These are phyloP conservation scores for Drepana arcuata DNA, from an alignment of 1,140 invertebrate genomes.

Conservation along the genomic window DNA sequence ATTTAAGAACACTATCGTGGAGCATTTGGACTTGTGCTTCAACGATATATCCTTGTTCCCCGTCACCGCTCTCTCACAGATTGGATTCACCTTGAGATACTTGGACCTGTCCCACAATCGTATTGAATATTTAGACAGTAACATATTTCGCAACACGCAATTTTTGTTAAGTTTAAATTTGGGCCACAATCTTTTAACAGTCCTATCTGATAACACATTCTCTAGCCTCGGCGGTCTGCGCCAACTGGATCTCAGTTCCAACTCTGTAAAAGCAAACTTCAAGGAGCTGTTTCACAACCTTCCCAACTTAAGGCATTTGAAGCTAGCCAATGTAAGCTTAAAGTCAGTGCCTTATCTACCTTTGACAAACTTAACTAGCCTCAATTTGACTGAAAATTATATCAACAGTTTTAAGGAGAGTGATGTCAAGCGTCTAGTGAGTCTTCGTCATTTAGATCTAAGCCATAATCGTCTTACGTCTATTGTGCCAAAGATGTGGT, in stretches of 20 bases:
- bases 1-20: constrained; percentile 84
- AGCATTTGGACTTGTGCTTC: constrained; percentile 84
- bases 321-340: constrained; percentile 82
- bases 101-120: constrained; percentile 86
- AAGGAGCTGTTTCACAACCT: constrained; percentile 92
- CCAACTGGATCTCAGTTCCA: constrained; percentile 84
- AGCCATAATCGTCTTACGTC: constrained; percentile 77
- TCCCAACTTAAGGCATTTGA: constrained; percentile 83
- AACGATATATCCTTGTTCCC: constrained; percentile 86
- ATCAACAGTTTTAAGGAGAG: constrained; percentile 76
- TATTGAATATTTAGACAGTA: constrained; percentile 89
- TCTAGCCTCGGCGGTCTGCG: constrained; percentile 84
- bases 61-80: constrained; percentile 78
- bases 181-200: constrained; percentile 85
- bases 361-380: constrained; percentile 78
- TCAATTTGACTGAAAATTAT: constrained; percentile 84
- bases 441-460: constrained; percentile 77
- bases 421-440: constrained; percentile 75
- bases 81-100: constrained; percentile 82
- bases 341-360: constrained; percentile 81
- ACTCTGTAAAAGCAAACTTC: constrained; percentile 87
- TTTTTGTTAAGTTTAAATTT: constrained; percentile 85
- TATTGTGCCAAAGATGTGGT: constrained; percentile 76
- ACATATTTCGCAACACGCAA: constrained; percentile 87
- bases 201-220: constrained; percentile 91